A percentile compares a stretch with the other conserved stretches of the same genome.
Conservation (phyloP, 1,140 invertebrate genomes). For the Saccostrea echinata region DNA sequence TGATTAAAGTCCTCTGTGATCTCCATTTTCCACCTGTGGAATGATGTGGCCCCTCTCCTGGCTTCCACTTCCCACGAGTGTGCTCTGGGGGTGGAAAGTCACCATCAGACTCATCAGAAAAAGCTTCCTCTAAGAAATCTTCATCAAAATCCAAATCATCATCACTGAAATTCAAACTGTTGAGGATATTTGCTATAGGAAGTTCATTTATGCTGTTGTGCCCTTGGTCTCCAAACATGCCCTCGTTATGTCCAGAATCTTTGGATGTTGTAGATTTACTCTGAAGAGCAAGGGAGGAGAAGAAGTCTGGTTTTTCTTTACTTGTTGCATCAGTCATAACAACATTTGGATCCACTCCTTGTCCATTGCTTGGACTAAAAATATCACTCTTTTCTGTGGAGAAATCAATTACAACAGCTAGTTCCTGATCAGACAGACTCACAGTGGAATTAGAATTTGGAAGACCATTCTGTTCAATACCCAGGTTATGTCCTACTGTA, state of each 20-base stretch:
- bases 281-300: constrained; percentile 90
- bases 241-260: constrained; percentile 18
- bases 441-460: background rate
- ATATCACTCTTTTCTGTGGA: background rate
- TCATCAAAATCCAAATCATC: constrained; percentile 70
- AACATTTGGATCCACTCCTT: constrained; percentile 58
- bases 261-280: constrained; percentile 82
- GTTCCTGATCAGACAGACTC: background rate
- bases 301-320: constrained; percentile 85
- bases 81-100: constrained; percentile 82
- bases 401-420: constrained; percentile 25
- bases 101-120: constrained; percentile 71
- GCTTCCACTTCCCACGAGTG: constrained; percentile 89
- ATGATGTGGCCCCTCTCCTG: constrained; percentile 74
- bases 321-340: constrained; percentile 46
- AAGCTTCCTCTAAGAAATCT: constrained; percentile 63
- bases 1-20: constrained; percentile 31
- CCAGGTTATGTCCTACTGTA: background rate
- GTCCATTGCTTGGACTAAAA: constrained; percentile 58
- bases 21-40: constrained; percentile 44
- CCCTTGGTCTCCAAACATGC: constrained; percentile 44
- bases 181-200: constrained; percentile 74
- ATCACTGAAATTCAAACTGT: constrained; percentile 75
- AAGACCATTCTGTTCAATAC: background rate
- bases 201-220: constrained; percentile 52